A percentile compares a stretch with the other conserved stretches of the same genome.
Evolutionary conservation across 2,888 invertebrate genomes (phyloP).

Genomic region (Andrena chrysosceles): DNA sequence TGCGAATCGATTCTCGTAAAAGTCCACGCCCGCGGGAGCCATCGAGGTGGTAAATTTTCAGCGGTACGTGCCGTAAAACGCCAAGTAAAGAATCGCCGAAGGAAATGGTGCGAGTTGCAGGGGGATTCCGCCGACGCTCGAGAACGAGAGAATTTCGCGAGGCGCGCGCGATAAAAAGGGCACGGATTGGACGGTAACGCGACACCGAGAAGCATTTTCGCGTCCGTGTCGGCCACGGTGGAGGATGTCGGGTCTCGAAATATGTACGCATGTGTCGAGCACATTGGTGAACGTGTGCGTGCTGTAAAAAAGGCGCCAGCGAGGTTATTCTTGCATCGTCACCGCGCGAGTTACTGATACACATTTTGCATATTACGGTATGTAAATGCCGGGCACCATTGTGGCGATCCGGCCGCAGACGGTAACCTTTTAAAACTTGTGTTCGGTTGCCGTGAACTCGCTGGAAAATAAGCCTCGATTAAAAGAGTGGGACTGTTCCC

Average conservation of each 20-base stretch:
- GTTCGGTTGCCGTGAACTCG: constrained; percentile 11
- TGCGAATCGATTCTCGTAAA: constrained; percentile 1
- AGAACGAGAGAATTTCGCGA: not conserved
- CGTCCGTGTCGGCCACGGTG: not conserved
- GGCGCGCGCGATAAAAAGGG: not conserved
- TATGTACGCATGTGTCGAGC: constrained; percentile 20
- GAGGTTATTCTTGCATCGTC: constrained; percentile 68
- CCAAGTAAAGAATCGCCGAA: not conserved
- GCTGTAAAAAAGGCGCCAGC: constrained; percentile 30
- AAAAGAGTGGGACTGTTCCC: constrained; percentile 4
- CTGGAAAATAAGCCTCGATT: constrained; percentile 47
- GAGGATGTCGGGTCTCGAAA: constrained; percentile 14
- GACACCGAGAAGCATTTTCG: constrained; percentile 10
- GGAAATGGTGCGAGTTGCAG: not conserved
- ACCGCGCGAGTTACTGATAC: constrained; percentile 50
- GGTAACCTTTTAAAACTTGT: constrained; percentile 37
- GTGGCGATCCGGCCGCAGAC: constrained; percentile 6
- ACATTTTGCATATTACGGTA: constrained; percentile 60
- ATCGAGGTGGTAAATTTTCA: not conserved
- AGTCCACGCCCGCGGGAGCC: not conserved
- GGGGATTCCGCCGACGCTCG: not conserved
- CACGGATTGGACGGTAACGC: constrained; percentile 1
- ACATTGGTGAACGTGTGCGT: not conserved
- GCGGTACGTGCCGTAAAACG: not conserved
- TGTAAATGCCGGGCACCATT: constrained; percentile 49